Conservation (phyloP, 2,113 vertebrate genomes). For the Trogon melanurus region DNA sequence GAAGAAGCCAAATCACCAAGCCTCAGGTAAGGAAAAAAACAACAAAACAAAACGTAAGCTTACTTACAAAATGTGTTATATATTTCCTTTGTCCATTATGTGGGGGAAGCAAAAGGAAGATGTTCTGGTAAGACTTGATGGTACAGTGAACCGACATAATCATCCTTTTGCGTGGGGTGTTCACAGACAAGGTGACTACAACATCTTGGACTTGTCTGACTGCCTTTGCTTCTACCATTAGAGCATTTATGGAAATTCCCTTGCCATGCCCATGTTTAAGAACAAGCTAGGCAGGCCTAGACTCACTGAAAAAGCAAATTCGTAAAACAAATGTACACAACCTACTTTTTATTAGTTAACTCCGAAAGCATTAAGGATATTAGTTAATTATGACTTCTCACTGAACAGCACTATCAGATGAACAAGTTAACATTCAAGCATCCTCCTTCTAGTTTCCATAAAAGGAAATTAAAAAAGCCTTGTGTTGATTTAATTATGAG, state of each 20-base stretch:
- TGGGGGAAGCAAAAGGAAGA: not conserved
- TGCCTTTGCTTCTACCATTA: constrained; percentile 39
- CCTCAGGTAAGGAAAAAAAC: not conserved
- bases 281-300: not conserved
- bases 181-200: not conserved
- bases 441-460: not conserved
- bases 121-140: not conserved
- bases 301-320: not conserved
- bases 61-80: not conserved
- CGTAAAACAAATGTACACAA: not conserved
- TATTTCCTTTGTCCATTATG: not conserved
- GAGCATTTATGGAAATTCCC: constrained; percentile 35
- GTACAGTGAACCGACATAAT: constrained; percentile 1
- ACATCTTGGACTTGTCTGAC: constrained; percentile 25
- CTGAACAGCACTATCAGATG: not conserved
- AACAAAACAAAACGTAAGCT: not conserved
- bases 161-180: not conserved
- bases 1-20: not conserved
- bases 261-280: not conserved
- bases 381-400: not conserved
- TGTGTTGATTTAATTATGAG: not conserved
- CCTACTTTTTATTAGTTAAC: not conserved
- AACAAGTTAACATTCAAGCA: not conserved
- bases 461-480: not conserved
- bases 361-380: not conserved